Conservation (phyloP, 2,797 vertebrate genomes). For the Karalla daura region DNA sequence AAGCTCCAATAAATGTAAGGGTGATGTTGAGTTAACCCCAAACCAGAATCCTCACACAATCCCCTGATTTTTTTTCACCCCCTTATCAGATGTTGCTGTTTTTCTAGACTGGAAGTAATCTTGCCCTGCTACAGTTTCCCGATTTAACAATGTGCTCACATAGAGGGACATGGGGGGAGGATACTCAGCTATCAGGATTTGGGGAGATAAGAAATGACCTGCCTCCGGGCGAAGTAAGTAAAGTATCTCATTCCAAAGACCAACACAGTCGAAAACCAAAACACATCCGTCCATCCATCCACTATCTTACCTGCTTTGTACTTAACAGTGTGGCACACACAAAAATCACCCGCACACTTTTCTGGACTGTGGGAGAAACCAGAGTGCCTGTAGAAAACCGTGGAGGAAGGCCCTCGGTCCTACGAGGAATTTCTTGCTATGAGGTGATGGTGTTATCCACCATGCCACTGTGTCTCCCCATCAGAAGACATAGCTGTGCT, state of each 20-base stretch:
- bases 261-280: not conserved
- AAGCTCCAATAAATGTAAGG: not conserved
- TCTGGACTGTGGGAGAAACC: too few relatives aligned
- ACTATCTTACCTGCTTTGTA: too few relatives aligned
- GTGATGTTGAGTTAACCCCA: not conserved
- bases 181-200: not conserved
- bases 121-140: too few relatives aligned
- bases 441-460: too few relatives aligned
- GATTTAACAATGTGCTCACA: not conserved
- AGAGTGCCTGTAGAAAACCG: too few relatives aligned
- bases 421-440: too few relatives aligned
- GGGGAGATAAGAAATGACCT: not conserved
- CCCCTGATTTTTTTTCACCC: not conserved
- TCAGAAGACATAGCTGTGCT: too few relatives aligned
- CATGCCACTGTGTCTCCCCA: too few relatives aligned
- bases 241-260: not conserved
- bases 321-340: too few relatives aligned
- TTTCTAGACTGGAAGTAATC: not conserved
- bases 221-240: not conserved
- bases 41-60: not conserved
- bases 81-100: not conserved
- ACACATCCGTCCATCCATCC: not conserved
- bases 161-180: not conserved
- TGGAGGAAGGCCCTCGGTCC: too few relatives aligned
- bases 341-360: too few relatives aligned